phyloP scores from a whole-genome alignment of 2,797 vertebrate genomes.

The Parauchenoglanis punctatus region DNA sequence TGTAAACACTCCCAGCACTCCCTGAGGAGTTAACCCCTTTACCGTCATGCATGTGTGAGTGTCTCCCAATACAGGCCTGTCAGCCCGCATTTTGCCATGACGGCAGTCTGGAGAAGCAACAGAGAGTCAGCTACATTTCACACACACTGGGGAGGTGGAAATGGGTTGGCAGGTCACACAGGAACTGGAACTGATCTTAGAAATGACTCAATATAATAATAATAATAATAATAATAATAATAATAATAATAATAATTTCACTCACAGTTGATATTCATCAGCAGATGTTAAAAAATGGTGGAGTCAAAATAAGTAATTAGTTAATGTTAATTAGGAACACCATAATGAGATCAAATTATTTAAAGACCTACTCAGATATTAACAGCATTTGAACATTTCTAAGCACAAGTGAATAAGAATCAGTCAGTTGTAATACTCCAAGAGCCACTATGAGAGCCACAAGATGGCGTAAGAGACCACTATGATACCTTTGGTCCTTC shows the following conservation, averaged over 20 bases:
- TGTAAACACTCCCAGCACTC: conserved; percentile 53
- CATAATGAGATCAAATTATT: neutral
- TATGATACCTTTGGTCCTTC: neutral
- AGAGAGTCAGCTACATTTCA: conserved; percentile 12
- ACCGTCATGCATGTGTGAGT: conserved; percentile 39
- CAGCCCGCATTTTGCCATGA: conserved; percentile 55
- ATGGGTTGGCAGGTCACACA: neutral
- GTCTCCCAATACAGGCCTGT: conserved; percentile 45
- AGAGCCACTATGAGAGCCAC: conserved; percentile 34
- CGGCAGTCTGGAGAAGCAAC: conserved; percentile 7
- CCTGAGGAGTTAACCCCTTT: conserved; percentile 45
- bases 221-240: neutral
- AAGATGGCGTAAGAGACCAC: conserved; percentile 51
- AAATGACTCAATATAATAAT: neutral
- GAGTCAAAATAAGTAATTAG: neutral
- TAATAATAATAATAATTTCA: neutral
- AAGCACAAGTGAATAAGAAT: too few species aligned
- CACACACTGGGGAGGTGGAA: neutral
- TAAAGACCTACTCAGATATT: neutral
- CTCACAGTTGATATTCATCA: neutral
- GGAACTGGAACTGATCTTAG: neutral
- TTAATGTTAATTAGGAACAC: neutral
- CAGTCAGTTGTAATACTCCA: neutral
- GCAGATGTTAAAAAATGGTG: neutral
- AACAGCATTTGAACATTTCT: neutral